A percentile compares a stretch with the other conserved stretches of the same genome.
Conservation (phyloP, 2,113 vertebrate species). For the Ophiodon elongatus region DNA sequence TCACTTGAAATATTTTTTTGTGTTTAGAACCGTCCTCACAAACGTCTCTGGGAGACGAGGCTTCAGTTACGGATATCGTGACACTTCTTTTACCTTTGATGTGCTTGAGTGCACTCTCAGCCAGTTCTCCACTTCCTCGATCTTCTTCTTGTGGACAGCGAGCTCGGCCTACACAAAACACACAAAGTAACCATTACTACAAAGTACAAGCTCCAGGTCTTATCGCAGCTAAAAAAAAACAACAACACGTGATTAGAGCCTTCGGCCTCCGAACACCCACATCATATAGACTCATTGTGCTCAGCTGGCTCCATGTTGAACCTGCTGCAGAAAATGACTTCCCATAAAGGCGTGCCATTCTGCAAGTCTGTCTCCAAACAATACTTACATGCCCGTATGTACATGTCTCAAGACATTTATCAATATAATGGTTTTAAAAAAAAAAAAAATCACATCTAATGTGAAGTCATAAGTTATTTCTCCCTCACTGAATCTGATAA, state of each 20-base stretch:
- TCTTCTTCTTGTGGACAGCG: conserved; percentile 97
- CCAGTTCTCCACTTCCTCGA: conserved; percentile 96
- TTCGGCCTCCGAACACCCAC: background rate
- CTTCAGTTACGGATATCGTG: background rate
- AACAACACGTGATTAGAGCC: no score
- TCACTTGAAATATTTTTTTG: background rate
- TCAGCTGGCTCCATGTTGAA: no score
- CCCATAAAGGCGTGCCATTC: no score
- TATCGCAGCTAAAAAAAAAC: background rate
- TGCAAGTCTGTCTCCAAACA: no score
- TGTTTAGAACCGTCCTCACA: background rate
- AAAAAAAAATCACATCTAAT: no score
- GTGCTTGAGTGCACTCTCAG: conserved; percentile 83
- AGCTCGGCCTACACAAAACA: conserved; percentile 85
- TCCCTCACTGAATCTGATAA: background rate
- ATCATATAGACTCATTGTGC: no score
- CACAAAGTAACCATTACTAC: background rate
- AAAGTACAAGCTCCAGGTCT: background rate
- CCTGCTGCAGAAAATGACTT: no score
- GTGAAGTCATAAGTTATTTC: background rate
- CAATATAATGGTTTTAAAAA: background rate
- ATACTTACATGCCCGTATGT: background rate
- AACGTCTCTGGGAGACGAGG: background rate
- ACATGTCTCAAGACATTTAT: background rate
- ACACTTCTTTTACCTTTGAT: conserved; percentile 73